Base-by-base conservation (phyloP, 2,888 invertebrate species). In the Sicus ferrugineus region DNA sequence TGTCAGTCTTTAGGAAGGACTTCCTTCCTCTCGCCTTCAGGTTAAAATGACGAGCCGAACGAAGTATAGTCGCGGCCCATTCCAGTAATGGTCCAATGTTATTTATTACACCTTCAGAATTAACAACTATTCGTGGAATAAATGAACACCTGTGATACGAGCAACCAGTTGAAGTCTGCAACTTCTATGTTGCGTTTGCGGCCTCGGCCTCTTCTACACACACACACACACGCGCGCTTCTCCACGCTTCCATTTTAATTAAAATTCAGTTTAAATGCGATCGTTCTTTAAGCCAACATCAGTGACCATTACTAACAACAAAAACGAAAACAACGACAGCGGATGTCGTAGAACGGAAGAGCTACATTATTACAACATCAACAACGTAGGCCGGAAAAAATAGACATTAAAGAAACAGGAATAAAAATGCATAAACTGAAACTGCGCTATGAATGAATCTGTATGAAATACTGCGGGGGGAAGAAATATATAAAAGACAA, bases 231-330 rank as follows among this genome's bases (percentile, higher is more conserved):
- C 21, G 21, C 54, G 3, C 26, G 3, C 54, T 54, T 54, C 28
- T 28, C 28, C 54, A n/a, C n/a, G 7, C 48, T n/a, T 4, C 19
- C 19, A 31, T 19, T 34, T 56, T 38, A 66, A 66, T 66, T 66
- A 66, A 66, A 66, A 66, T 66, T 66, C 66, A 66, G 14, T 66
- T 56, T 56, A 66, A 66, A 66, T 23, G 66, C 66, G 66, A 56
- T 34, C 42, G 56, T 64, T 64, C 31, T 64, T 54, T 54, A 42
- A 61, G 28, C 48, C 64, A 64, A 50, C 64, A 50, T 23, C 23
- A 54, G 14, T 3, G 31, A 50, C 11, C 19, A 64, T 30, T 50
- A 64, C 7, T 30, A 30, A 48, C 14, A 61, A 31, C 56, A n/a
- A 30, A 26, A 56, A 30, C 26, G 30, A 56, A 3, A 56, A 56